Base-by-base conservation (phyloP, 2,113 vertebrate species). In the Labeo catla region DNA sequence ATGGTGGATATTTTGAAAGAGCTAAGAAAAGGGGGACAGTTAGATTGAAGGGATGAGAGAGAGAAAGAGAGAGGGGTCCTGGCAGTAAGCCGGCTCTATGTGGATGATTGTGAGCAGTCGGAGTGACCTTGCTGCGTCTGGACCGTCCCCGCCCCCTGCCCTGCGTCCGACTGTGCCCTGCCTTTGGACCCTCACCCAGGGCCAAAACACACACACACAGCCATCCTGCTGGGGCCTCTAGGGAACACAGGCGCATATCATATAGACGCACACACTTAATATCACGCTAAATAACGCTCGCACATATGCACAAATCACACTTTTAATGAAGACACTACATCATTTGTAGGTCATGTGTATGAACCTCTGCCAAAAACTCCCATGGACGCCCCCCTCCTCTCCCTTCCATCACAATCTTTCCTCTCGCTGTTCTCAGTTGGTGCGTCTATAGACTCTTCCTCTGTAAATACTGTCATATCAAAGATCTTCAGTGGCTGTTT, bases 91-190 rank as follows among this genome's bases (percentile, higher is more conserved):
- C 88, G 88, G 90, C 95, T 92, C 92, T 91, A 90, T 93, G 92
- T 92, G 86, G 88, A 89, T 92, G 87, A 77, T 90, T 88, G 70
- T 81, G 86, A 89, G 70, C 94, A 89, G 92, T 92, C 89, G 94
- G 94, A 93, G 89, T 95, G 95, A 98, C 96, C 95, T 97, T 97
- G 96, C 94, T 96, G 92, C 78, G 88, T 92, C 91, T 93, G 87
- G 90, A 89, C 91, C 86, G 90, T 92, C 92, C 91, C 93, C 86
- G 86, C 89, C 93, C 92, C 92, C 93, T 92, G 91, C 93, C 91
- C 93, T 91, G 88, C 19, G 79, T 78, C 84, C 86, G 76, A 78
- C 86, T 84, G 86, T 87, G 83, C 72, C 85, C 88, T 65, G 70
- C 87, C 83, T 87, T 84, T 66, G 88, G 90, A 59, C 90, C 91